Evolutionary conservation across 1,140 invertebrate species (phyloP).

Genomic region (Adelges cooleyi): DNA sequence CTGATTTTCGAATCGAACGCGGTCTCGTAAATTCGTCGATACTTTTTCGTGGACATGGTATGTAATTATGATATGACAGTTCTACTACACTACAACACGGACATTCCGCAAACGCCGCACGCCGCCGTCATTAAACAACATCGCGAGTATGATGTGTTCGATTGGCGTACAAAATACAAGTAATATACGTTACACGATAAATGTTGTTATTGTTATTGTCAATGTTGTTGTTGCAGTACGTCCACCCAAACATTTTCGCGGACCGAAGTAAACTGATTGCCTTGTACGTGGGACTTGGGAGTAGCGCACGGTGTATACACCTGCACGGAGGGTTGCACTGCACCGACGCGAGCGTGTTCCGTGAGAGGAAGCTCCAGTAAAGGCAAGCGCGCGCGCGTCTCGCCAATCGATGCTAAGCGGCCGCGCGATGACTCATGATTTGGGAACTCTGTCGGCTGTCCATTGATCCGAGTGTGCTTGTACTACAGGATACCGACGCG

Average conservation of each 20-base stretch:
- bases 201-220: too few species aligned
- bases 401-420: slow-evolving; percentile 18
- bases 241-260: neutral
- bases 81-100: neutral
- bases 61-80: neutral
- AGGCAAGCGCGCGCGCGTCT: slow-evolving; percentile 10
- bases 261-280: neutral
- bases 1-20: slow-evolving; percentile 77
- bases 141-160: too few species aligned
- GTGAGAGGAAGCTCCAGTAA: neutral
- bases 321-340: slow-evolving; percentile 1
- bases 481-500: too few species aligned
- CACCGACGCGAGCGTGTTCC: neutral
- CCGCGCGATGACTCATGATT: slow-evolving; percentile 16
- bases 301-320: neutral
- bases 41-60: slow-evolving; percentile 30
- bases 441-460: neutral
- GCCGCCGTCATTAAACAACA: too few species aligned
- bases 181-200: too few species aligned
- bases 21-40: slow-evolving; percentile 71
- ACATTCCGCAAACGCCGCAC: neutral
- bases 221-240: neutral
- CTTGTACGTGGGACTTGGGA: neutral
- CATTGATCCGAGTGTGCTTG: slow-evolving; percentile 1
- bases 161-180: too few species aligned